Evolutionary conservation across 2,113 vertebrate species (phyloP).

Genomic region (Marcusenius ussheri): DNA sequence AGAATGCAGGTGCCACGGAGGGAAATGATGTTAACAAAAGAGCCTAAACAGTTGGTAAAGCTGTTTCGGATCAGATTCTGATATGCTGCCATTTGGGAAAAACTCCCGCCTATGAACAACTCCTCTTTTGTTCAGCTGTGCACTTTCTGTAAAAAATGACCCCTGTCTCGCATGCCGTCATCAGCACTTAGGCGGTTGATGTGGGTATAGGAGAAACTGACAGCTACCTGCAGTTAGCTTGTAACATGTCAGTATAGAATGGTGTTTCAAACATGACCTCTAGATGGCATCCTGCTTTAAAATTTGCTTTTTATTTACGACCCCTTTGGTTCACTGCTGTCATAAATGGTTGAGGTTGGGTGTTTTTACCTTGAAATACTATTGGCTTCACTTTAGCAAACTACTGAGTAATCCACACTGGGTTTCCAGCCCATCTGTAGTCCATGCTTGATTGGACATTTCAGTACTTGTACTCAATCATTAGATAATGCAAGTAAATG

Average conservation of each 20-base stretch:
- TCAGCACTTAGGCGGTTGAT: neutral
- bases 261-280: neutral
- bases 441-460: neutral
- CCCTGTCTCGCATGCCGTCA: neutral
- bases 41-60: neutral
- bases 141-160: neutral
- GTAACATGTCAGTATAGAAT: neutral
- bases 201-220: neutral
- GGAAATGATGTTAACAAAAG: neutral
- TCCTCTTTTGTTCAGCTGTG: neutral
- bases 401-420: neutral
- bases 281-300: neutral
- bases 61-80: neutral
- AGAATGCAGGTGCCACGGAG: neutral
- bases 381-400: neutral
- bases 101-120: neutral
- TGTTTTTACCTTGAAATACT: neutral
- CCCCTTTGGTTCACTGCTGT: neutral
- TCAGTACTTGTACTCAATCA: neutral
- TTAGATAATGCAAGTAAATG: neutral
- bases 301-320: neutral
- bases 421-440: neutral
- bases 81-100: neutral
- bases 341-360: neutral
- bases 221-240: neutral